Evolutionary conservation across 1,140 invertebrate genomes (phyloP), one percentile per base, ranked within the genome.

Genomic region (Macrobrachium nipponense): DNA sequence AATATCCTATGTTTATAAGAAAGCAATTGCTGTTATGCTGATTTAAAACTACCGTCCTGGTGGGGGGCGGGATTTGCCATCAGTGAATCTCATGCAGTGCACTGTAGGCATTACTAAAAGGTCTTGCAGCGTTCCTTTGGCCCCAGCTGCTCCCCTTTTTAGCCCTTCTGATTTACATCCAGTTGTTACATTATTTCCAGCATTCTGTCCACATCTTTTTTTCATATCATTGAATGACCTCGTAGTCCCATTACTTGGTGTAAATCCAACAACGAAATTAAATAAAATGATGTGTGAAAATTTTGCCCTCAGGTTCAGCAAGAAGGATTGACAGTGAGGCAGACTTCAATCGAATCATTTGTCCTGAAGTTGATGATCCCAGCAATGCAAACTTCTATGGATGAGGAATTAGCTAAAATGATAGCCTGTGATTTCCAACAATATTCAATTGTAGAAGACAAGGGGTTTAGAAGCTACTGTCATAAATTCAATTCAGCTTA

Each of bases 391-490:
- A 15, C 23, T 43, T 36, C 70, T 36, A 43, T 73, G 12, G 70
- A 12, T 73, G 70, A 73, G 70, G 70, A 73, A 73, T 23, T 73
- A 3, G 70, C 70, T 23, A 73, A 73, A 73, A 36, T 14, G 20
- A 73, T 73, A 36, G 70, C 18, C 23, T 36, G 70, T 36, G 70
- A 73, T 73, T 73, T 73, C 70, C 14, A 73, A 23, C 20, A 8
- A 73, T 73, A 36, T 36, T 73, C 70, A 73, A 27, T 73, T 43
- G 8, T 73, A 43, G 70, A 73, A 5, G 70, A 73, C 23, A 73
- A 73, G 70, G 70, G 70, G 43, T 73, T 73, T 73, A 73, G 70
- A 73, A 73, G 27, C 70, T 73, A 73, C 70, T 7, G 23, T 43
- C 8, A 8, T 27, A 43, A 23, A 36, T 20, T 73, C 20, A 73